Percentiles rank a stretch among this genome's conserved stretches.
phyloP scores from a whole-genome alignment of 35 echinoderm and acorn worm genomes.

The Ophioderma brevispina region DNA sequence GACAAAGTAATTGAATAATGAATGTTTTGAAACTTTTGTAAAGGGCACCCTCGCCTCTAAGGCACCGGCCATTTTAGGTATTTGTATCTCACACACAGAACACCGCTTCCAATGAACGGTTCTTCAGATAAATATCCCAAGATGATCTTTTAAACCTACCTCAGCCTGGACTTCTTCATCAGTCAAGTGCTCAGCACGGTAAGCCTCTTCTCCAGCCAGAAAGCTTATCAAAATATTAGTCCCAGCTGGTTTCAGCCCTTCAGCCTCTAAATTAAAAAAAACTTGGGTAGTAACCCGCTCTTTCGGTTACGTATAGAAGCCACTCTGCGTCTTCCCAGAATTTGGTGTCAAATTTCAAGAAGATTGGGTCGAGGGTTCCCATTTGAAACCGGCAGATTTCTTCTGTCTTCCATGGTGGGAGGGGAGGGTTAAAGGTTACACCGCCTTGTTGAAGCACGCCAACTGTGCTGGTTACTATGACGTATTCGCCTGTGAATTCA shows the following conservation, averaged over 20 bases:
- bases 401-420: constrained; percentile 48
- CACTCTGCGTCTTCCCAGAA: constrained; percentile 56
- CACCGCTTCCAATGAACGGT: too few species aligned
- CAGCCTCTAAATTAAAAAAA: constrained; percentile 38
- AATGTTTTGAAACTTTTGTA: too few species aligned
- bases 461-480: constrained; percentile 43
- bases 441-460: constrained; percentile 43
- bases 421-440: constrained; percentile 24
- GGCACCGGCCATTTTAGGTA: too few species aligned
- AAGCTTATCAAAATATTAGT: constrained; percentile 17
- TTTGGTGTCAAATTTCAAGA: constrained; percentile 30
- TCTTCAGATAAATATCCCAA: too few species aligned
- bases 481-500: constrained; percentile 30
- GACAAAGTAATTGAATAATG: too few species aligned
- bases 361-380: constrained; percentile 30
- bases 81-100: too few species aligned
- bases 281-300: constrained; percentile 44
- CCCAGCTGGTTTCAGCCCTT: constrained; percentile 16
- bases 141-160: not conserved
- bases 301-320: constrained; percentile 28
- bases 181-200: not conserved
- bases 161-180: not conserved
- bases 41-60: too few species aligned
- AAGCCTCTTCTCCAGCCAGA: constrained; percentile 19
- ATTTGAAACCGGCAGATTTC: constrained; percentile 38